Evolutionary conservation across 2,797 vertebrate genomes (phyloP).

Genomic region (Eremophila alpestris): DNA sequence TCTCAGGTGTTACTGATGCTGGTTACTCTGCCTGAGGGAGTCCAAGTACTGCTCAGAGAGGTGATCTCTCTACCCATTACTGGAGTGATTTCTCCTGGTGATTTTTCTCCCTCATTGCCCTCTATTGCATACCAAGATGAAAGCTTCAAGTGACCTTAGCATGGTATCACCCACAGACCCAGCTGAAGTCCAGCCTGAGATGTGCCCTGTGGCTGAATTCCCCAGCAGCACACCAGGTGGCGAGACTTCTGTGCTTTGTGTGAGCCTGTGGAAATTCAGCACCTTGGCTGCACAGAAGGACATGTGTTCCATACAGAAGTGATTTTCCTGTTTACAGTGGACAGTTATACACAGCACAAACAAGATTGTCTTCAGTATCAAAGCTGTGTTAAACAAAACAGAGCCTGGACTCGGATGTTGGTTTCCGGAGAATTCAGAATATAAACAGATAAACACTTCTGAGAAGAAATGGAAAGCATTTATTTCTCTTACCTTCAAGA

Average conservation of each 20-base stretch:
- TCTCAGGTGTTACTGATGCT: neutral
- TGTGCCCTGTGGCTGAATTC: neutral
- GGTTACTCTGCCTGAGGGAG: neutral
- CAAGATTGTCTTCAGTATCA: neutral
- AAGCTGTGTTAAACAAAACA: neutral
- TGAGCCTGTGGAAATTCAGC: neutral
- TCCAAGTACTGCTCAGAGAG: neutral
- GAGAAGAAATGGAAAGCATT: neutral
- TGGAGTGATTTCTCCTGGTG: neutral
- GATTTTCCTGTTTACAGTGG: neutral
- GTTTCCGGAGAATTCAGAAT: neutral
- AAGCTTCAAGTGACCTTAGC: neutral
- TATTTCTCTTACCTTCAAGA: neutral
- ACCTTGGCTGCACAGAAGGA: neutral
- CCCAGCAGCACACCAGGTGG: neutral
- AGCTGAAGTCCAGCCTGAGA: neutral
- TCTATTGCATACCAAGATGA: neutral
- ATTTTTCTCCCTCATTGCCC: neutral
- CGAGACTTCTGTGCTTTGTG: fast-evolving
- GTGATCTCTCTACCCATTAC: neutral
- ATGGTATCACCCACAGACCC: neutral
- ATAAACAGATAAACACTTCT: neutral
- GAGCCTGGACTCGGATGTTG: neutral
- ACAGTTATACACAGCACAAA: neutral
- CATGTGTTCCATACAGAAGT: neutral